Percentiles rank a stretch among this genome's conserved stretches.
Conservation (phyloP, 2,113 vertebrate genomes). For the Parotia lawesii region DNA sequence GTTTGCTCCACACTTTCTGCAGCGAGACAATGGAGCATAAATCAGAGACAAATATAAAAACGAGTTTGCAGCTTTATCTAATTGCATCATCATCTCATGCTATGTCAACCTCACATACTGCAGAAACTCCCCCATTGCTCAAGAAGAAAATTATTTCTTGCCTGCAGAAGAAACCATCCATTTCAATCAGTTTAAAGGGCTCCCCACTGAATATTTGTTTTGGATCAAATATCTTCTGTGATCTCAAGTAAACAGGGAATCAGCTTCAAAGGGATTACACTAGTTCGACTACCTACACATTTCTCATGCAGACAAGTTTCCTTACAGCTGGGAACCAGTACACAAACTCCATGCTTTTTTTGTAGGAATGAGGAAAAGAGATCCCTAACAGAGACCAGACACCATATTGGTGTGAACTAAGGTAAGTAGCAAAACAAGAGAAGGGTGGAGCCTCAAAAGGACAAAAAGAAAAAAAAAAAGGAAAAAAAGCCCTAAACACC, state of each 20-base stretch:
- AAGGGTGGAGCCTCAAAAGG: not conserved
- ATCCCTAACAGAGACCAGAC: not conserved
- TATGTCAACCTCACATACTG: not conserved
- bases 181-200: not conserved
- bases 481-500: not conserved
- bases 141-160: not conserved
- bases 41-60: not conserved
- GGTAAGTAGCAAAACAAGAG: not conserved
- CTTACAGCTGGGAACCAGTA: not conserved
- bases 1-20: not conserved
- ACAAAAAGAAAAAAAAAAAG: not conserved
- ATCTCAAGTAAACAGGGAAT: constrained; percentile 15
- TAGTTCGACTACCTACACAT: constrained; percentile 6
- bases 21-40: not conserved
- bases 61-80: not conserved
- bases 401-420: not conserved
- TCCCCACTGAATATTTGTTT: not conserved
- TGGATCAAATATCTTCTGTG: not conserved
- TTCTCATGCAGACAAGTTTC: constrained; percentile 1
- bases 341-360: not conserved
- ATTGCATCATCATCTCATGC: not conserved
- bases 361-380: not conserved
- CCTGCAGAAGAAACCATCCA: not conserved
- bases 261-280: not conserved
- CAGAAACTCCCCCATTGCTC: not conserved